A percentile compares a stretch with the other conserved stretches of the same genome.
These are phyloP conservation scores for Scatophagus argus DNA, from an alignment of 2,113 vertebrate species.

Conservation along the genomic window DNA sequence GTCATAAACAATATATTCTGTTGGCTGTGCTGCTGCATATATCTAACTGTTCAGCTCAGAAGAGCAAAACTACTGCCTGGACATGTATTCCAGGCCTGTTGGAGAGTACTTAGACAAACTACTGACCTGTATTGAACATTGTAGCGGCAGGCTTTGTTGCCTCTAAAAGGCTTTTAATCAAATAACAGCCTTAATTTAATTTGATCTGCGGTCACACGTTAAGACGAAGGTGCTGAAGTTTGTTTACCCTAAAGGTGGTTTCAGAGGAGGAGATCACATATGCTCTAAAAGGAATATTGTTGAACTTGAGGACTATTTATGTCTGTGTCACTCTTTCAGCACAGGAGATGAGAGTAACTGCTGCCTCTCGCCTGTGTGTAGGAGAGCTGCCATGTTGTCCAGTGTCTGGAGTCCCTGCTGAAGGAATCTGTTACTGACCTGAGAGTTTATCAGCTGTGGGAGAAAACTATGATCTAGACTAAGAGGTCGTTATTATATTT, in stretches of 20 bases:
- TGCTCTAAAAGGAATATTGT: not conserved
- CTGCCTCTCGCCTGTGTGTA: not conserved
- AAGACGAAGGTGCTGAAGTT: not conserved
- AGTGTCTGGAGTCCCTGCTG: constrained; percentile 25
- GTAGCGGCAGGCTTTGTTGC: constrained; percentile 13
- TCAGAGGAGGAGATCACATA: not conserved
- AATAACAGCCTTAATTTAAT: constrained; percentile 41
- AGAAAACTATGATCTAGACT: constrained; percentile 35
- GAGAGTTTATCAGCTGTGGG: constrained; percentile 57
- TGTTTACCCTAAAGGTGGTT: not conserved
- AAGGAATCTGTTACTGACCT: constrained; percentile 72
- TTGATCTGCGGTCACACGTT: constrained; percentile 2
- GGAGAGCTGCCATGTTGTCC: constrained; percentile 30
- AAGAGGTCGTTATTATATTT: not conserved
- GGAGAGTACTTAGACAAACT: constrained; percentile 24
- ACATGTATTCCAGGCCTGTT: not conserved
- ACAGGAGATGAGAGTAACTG: not conserved
- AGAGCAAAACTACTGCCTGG: not conserved
- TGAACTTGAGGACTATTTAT: constrained; percentile 11
- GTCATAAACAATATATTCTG: not conserved
- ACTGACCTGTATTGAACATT: constrained; percentile 16
- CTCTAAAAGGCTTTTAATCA: constrained; percentile 47
- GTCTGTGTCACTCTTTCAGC: constrained; percentile 14
- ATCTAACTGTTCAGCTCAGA: not conserved
- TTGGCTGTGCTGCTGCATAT: not conserved